Conservation (phyloP, 2,888 invertebrate species). For the Oscheius sp. region DNA sequence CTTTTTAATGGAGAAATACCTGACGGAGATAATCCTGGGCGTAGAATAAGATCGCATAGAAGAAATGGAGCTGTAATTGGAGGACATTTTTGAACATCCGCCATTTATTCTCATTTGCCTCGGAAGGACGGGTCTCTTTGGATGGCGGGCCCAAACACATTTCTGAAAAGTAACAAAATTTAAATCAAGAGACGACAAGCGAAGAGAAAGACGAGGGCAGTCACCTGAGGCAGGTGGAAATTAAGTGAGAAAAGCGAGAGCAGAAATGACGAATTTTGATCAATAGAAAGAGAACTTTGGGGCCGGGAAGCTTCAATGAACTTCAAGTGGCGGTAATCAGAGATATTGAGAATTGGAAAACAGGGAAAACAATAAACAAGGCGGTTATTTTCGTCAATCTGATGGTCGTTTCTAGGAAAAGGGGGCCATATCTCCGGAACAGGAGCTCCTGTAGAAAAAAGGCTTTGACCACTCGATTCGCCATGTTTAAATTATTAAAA, state of each 20-base stretch:
- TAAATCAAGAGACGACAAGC: background rate
- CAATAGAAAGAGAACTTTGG: background rate
- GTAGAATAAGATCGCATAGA: constrained; percentile 5
- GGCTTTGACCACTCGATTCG: too few species aligned
- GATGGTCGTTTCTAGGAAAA: too few species aligned
- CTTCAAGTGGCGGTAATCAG: background rate
- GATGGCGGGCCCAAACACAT: background rate
- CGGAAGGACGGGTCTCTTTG: background rate
- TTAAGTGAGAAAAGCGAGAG: background rate
- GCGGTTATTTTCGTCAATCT: too few species aligned
- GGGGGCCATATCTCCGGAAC: too few species aligned
- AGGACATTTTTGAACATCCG: constrained; percentile 1
- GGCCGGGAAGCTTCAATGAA: background rate
- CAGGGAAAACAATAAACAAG: too few species aligned
- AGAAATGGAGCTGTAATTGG: constrained; percentile 11
- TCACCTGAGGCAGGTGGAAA: background rate
- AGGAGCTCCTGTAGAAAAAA: too few species aligned
- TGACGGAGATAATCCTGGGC: constrained; percentile 4
- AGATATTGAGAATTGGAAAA: too few species aligned
- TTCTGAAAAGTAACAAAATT: too few species aligned
- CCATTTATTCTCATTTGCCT: background rate
- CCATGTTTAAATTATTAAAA: too few species aligned
- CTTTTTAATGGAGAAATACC: background rate
- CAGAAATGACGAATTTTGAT: background rate
- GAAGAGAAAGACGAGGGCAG: background rate